Base-by-base conservation (phyloP, 2,113 vertebrate genomes). In the Bagarius yarrelli region DNA sequence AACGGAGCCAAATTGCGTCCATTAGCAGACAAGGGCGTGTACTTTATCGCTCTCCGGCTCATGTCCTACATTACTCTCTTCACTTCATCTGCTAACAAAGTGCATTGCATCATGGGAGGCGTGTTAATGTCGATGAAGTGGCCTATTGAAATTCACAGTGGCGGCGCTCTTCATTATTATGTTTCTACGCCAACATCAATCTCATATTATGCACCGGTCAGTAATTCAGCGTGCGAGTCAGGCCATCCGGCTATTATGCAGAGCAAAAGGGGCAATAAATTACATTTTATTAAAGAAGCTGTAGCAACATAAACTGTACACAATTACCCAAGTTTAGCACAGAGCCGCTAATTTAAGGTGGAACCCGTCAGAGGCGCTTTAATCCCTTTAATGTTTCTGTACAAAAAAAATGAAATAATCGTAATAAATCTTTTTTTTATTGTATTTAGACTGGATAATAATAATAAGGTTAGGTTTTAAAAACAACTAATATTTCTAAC, bases 71-170 rank as follows among this genome's bases (percentile, higher is more conserved):
- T 83, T 83, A 79, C 64, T 83, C 83, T 81, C 59, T 66, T 25
- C 83, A 79, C 71, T 79, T 78, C 70, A 70, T 81, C 80, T 60
- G 57, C 84, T 74, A 80, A 82, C 67, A 66, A 50, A 76, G 59
- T 57, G 77, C 78, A 60, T 47, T 84, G 76, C 81, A 47, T 78
- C 78, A 40, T 61, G 64, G 63, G 78, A 81, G 32, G 14, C 59
- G 53, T 19, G 59, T 61, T 85, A 87, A 84, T 86, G 80, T 56
- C 57, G 61, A 67, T 50, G 69, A 61, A 82, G 71, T 60, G 83
- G 80, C 61, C 76, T 61, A 82, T 82, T 85, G 79, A 85, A 73
- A 85, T 85, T 85, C 84, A 79, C 80, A 19, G 72, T 40, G 74
- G 78, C 56, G 73, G 18, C 44, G 57, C 78, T 73, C 85, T 72